Evolutionary conservation across 2,888 invertebrate species (phyloP), one percentile per base, ranked within the genome.

Genomic region (Autographa pulchrina): DNA sequence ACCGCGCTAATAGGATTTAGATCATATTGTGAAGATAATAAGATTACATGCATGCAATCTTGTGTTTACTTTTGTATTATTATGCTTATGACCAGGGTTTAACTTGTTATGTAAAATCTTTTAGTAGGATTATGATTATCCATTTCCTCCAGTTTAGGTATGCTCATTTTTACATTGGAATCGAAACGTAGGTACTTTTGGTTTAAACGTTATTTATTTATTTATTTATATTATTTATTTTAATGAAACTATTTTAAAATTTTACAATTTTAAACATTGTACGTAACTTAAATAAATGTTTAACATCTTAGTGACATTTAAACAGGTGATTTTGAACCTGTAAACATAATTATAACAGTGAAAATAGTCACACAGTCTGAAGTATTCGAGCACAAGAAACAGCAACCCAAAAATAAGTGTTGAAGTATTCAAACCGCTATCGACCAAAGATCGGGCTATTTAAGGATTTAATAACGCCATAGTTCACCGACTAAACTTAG

Each of bases 401-500:
- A n/a, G 48, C n/a, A 25, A 7, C 0, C 25, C 54, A 20, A 56
- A 25, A 25, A 56, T 56, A 14, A 56, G 9, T 20, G 20, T 13
- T 11, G 54, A 11, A 5, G 54, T 20, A 56, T 56, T 20, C 13
- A 11, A 56, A 56, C 18, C 20, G 11, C 54, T 56, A 56, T 56
- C 54, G 54, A 25, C 20, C 25, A 13, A 56, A 13, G 25, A 56
- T 20, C 54, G 20, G 54, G 25, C 54, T 56, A 56, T 56, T 56
- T 56, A 11, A 25, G 54, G 54, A 56, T 25, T 56, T 56, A 48
- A 56, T 56, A 58, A 20, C 52, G 25, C 18, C 63, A 64, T 64
- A 18, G 43, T 58, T 59, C n/a, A 62, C 43, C 25, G 43, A 31
- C 63, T 69, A 72, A 59, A 72, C 68, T 75, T 66, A 66, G 54